A percentile compares a stretch with the other conserved stretches of the same genome.
phyloP scores from a whole-genome alignment of 2,888 invertebrate species.

The Drosophila austrosaltans region DNA sequence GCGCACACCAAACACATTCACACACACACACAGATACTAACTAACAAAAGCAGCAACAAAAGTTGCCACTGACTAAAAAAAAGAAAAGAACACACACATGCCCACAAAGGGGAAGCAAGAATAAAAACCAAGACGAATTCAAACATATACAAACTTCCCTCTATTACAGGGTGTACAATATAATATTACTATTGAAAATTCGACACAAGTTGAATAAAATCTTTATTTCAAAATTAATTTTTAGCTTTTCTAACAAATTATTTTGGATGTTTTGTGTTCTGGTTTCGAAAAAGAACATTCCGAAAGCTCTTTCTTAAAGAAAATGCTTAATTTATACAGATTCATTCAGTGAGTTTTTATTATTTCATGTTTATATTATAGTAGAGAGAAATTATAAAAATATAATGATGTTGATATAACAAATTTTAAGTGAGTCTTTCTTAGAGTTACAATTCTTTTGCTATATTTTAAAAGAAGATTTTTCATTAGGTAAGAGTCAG shows the following conservation, averaged over 20 bases:
- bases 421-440: no score
- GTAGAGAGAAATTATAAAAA: no score
- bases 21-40: conserved; percentile 17
- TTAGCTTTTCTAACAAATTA: no score
- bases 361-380: no score
- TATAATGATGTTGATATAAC: no score
- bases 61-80: conserved; percentile 61
- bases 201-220: not conserved
- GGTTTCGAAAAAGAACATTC: not conserved
- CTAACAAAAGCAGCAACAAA: conserved; percentile 55
- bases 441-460: no score
- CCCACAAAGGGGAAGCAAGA: conserved; percentile 41
- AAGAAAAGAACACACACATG: conserved; percentile 25
- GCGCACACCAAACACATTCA: conserved; percentile 68
- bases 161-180: conserved; percentile 50
- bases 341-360: no score
- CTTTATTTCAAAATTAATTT: not conserved
- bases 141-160: conserved; percentile 12
- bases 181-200: not conserved
- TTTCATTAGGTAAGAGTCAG: no score
- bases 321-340: not conserved
- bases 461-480: no score
- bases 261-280: no score
- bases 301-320: not conserved
- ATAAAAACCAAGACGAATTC: conserved; percentile 57